Evolutionary conservation across 2,888 invertebrate species (phyloP).

Genomic region (Ochropacha duplaris): DNA sequence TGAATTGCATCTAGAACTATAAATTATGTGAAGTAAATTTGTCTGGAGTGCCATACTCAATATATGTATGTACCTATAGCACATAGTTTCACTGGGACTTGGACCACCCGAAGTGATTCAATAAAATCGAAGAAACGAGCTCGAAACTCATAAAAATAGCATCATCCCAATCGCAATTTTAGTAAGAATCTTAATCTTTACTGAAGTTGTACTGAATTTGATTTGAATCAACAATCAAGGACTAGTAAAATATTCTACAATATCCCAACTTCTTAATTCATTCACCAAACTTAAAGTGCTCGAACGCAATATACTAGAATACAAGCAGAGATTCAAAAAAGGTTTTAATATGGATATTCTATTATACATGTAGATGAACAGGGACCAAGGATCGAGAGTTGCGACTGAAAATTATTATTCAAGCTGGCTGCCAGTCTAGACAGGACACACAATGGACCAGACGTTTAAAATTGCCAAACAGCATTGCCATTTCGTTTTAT

Average conservation of each 20-base stretch:
- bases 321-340: not conserved
- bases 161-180: not conserved
- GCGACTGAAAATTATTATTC: slow-evolving; percentile 28
- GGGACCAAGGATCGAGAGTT: slow-evolving; percentile 20
- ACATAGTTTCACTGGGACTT: not conserved
- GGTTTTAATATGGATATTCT: slow-evolving; percentile 5
- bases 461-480: slow-evolving; percentile 27
- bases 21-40: not conserved
- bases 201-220: not conserved
- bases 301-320: not conserved
- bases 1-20: too few species aligned
- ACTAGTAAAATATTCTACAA: not conserved
- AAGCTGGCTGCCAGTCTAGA: slow-evolving; percentile 31
- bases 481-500: slow-evolving; percentile 29
- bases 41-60: not conserved
- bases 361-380: slow-evolving; percentile 15
- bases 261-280: not conserved
- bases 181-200: not conserved
- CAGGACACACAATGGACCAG: slow-evolving; percentile 28
- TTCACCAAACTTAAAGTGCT: not conserved
- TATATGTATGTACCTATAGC: too few species aligned
- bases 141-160: not conserved
- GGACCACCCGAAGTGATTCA: not conserved
- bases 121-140: not conserved
- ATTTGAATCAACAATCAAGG: not conserved